Evolutionary conservation across 1,140 invertebrate species (phyloP), one percentile per base, ranked within the genome.

Genomic region (Calephelis nemesis): DNA sequence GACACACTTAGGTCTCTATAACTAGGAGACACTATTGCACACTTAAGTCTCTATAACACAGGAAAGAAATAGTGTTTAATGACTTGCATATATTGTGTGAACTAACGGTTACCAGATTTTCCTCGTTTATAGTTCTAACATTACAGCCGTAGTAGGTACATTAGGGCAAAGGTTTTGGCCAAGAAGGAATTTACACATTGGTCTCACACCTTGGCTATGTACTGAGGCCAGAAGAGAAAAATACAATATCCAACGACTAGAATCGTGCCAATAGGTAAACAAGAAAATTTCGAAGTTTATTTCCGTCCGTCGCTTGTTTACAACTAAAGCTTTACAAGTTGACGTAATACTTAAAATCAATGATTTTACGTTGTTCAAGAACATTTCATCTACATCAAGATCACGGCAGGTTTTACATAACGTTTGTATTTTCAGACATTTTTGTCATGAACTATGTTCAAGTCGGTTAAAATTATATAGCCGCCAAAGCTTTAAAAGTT

Each of bases 241-340:
- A 30, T 7, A 45, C 42, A 45, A 45, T 45, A 45, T 68, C 15
- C 65, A 67, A 72, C 15, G 52, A 49, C 67, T 67, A 69, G 71
- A 79, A 78, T 73, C 76, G 72, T 79, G 79, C 82, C 80, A 85
- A 81, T 83, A 72, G 67, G 71, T 74, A 72, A 78, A 79, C 77
- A 78, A 73, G 58, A 74, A 68, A 78, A 75, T 73, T 78, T 78
- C 74, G 69, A 76, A 66, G 79, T 82, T 83, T 87, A 88, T 88
- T 88, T 87, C 77, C 74, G 82, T 84, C 79, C 74, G 68, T 70
- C 70, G 54, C 65, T 65, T 85, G 83, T 85, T 88, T 86, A 87
- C 78, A 81, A 75, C 69, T 63, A 54, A 63, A 77, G 74, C 74
- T 79, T 85, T 82, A 73, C 79, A 48, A 63, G 71, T 74, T 86